Percentiles rank a stretch among this genome's conserved stretches.
Evolutionary conservation across 2,113 vertebrate species (phyloP).

Genomic region (Corythornis cristatus): DNA sequence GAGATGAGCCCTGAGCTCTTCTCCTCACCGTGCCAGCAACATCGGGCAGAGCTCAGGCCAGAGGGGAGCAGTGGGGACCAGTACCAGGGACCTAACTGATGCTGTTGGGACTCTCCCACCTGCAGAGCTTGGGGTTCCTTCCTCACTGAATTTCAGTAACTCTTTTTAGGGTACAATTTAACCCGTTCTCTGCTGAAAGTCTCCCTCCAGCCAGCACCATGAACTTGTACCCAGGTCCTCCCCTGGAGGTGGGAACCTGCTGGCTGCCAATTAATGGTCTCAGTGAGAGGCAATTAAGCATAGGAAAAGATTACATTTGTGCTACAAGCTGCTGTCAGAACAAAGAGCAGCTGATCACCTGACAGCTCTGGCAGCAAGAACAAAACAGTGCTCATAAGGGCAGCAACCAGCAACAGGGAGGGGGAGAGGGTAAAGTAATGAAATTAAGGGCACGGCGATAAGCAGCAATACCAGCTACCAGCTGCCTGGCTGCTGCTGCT

Average conservation of each 20-base stretch:
- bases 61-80: not conserved
- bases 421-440: not conserved
- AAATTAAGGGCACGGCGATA: not conserved
- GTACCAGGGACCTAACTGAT: not conserved
- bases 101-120: not conserved
- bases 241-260: not conserved
- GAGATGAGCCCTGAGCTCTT: not conserved
- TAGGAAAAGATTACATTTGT: not conserved
- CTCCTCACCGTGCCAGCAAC: not conserved
- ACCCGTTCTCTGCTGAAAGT: not conserved
- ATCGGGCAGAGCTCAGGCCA: not conserved
- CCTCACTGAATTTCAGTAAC: not conserved
- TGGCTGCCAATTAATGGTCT: not conserved
- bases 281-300: not conserved
- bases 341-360: constrained; percentile 31
- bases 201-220: not conserved
- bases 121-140: not conserved
- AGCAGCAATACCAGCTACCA: not conserved
- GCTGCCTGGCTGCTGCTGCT: not conserved
- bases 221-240: not conserved
- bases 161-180: not conserved
- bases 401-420: not conserved
- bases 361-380: not conserved
- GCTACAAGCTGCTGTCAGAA: not conserved
- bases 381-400: not conserved